Evolutionary conservation across 2,113 vertebrate species (phyloP).

Genomic region (Grus americana): DNA sequence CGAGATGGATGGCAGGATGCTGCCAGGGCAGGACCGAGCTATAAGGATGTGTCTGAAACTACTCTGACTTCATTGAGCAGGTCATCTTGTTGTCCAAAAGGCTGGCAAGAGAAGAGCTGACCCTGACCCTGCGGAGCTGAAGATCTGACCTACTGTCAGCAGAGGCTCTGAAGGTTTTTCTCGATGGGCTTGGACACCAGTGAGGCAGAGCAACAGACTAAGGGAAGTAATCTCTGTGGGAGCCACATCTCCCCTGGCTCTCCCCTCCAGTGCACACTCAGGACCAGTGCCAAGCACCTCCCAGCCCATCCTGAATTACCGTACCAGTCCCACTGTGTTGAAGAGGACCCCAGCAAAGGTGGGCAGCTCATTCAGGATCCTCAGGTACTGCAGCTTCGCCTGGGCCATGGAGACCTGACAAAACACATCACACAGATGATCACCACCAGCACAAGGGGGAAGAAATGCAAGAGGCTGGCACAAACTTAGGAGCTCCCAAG

Average conservation of each 20-base stretch:
- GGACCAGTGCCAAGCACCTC: background rate
- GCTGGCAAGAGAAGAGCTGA: background rate
- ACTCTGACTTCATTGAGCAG: background rate
- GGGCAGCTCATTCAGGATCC: conserved; percentile 94
- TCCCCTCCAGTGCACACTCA: background rate
- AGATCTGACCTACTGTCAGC: background rate
- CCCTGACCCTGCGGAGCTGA: background rate
- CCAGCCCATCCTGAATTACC: conserved; percentile 41
- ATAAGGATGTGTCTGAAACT: background rate
- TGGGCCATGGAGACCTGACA: conserved; percentile 90
- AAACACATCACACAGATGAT: conserved; percentile 28
- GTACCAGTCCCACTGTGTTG: conserved; percentile 95
- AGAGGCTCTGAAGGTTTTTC: background rate
- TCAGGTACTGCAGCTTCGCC: conserved; percentile 97
- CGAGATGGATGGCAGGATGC: accelerated
- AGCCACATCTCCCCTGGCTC: background rate
- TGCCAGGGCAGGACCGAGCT: background rate
- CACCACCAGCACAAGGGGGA: background rate
- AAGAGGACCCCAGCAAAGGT: conserved; percentile 96
- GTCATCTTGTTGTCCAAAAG: accelerated
- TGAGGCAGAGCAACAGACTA: background rate
- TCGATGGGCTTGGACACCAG: background rate
- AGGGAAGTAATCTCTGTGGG: background rate
- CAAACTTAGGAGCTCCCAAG: background rate
- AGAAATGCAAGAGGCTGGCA: background rate